Evolutionary conservation across 2,797 vertebrate species (phyloP).

Genomic region (Lepilemur ruficaudatus): DNA sequence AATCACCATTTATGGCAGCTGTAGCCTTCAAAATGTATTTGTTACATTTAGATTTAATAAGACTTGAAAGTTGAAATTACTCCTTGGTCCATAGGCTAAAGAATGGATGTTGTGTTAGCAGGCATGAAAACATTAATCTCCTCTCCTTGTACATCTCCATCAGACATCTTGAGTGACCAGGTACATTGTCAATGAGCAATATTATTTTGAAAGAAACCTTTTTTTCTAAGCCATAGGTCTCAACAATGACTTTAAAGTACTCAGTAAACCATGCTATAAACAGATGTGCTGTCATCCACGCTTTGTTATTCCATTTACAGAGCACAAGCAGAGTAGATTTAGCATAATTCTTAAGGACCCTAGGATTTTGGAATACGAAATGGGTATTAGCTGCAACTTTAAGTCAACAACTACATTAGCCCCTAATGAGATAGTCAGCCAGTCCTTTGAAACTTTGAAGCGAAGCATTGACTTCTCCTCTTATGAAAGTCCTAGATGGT

Average conservation of each 20-base stretch:
- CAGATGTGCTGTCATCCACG: neutral
- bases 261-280: neutral
- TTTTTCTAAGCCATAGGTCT: neutral
- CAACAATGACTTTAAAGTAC: neutral
- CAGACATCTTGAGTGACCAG: neutral
- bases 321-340: neutral
- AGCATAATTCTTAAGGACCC: neutral
- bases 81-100: neutral
- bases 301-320: neutral
- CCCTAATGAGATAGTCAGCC: neutral
- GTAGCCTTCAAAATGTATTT: neutral
- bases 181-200: neutral
- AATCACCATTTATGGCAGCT: neutral
- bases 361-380: neutral
- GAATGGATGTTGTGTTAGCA: neutral
- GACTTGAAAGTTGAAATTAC: neutral
- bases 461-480: neutral
- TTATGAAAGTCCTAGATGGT: neutral
- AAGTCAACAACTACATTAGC: neutral
- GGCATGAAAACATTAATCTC: neutral
- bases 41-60: neutral
- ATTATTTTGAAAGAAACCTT: neutral
- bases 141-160: neutral
- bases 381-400: neutral
- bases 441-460: neutral